Evolutionary conservation across 2,113 vertebrate species (phyloP).

Genomic region (Onychostoma macrolepis): DNA sequence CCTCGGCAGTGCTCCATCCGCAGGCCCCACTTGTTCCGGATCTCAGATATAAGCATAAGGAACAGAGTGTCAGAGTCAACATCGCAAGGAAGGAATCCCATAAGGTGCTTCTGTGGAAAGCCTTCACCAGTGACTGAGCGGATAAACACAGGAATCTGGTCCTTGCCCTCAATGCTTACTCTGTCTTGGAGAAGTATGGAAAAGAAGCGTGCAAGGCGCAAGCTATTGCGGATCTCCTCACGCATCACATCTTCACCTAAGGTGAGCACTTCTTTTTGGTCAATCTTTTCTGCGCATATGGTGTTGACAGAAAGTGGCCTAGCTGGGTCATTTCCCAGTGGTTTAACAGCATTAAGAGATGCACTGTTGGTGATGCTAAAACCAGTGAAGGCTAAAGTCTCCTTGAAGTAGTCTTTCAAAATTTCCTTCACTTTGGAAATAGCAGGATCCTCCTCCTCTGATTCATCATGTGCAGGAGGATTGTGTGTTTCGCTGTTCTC

Average conservation of each 20-base stretch:
- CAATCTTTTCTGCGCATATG: constrained; percentile 76
- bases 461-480: constrained; percentile 52
- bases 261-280: constrained; percentile 91
- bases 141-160: constrained; percentile 88
- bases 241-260: constrained; percentile 87
- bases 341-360: constrained; percentile 79
- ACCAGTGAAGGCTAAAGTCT: constrained; percentile 85
- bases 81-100: constrained; percentile 91
- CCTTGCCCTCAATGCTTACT: constrained; percentile 86
- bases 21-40: constrained; percentile 93
- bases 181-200: constrained; percentile 90
- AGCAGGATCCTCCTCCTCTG: constrained; percentile 65
- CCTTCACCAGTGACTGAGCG: constrained; percentile 88
- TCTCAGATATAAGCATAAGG: constrained; percentile 83
- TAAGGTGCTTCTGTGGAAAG: constrained; percentile 89
- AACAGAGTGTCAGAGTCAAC: constrained; percentile 84
- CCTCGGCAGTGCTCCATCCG: constrained; percentile 93
- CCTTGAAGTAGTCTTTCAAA: constrained; percentile 80
- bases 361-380: constrained; percentile 84
- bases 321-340: constrained; percentile 78
- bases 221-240: constrained; percentile 89
- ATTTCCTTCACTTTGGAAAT: constrained; percentile 74
- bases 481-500: constrained; percentile 55
- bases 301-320: constrained; percentile 74
- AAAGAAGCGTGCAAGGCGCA: constrained; percentile 85